Conservation (phyloP, 2,113 vertebrate species). For the Dasyprocta punctata region DNA sequence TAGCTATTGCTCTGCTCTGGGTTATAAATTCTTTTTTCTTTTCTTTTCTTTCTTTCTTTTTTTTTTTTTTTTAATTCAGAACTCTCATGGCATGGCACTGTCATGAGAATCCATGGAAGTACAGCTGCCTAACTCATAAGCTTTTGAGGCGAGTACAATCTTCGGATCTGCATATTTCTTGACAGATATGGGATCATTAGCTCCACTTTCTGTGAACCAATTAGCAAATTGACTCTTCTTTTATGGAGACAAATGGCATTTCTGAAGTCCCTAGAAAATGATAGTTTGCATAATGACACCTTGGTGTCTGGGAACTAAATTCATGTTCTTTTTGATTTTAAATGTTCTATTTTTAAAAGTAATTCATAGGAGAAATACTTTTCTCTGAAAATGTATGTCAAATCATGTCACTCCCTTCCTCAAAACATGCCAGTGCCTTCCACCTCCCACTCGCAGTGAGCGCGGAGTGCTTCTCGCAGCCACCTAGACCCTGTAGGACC, state of each 20-base stretch:
- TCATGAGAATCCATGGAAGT: background rate
- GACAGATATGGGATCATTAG: background rate
- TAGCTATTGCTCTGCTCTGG: background rate
- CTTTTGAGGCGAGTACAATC: background rate
- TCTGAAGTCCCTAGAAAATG: background rate
- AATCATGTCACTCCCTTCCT: conserved; percentile 24
- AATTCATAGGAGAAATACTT: conserved; percentile 23
- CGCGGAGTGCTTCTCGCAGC: background rate
- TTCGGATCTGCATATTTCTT: background rate
- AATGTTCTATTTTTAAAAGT: conserved; percentile 45
- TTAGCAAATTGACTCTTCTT: background rate
- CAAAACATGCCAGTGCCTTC: conserved; percentile 11
- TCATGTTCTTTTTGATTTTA: conserved; percentile 33
- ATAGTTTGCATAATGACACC: background rate
- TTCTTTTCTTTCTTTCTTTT: background rate
- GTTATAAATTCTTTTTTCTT: no score
- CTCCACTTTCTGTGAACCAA: background rate
- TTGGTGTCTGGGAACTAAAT: background rate
- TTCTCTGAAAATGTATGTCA: background rate
- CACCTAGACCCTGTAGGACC: background rate
- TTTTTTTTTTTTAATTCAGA: background rate
- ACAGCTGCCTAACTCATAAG: background rate
- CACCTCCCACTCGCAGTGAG: background rate
- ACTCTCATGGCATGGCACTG: background rate
- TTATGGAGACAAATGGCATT: background rate